Evolutionary conservation across 53 echinoderm and acorn worm genomes (phyloP).

Genomic region (Holothuria scabra): DNA sequence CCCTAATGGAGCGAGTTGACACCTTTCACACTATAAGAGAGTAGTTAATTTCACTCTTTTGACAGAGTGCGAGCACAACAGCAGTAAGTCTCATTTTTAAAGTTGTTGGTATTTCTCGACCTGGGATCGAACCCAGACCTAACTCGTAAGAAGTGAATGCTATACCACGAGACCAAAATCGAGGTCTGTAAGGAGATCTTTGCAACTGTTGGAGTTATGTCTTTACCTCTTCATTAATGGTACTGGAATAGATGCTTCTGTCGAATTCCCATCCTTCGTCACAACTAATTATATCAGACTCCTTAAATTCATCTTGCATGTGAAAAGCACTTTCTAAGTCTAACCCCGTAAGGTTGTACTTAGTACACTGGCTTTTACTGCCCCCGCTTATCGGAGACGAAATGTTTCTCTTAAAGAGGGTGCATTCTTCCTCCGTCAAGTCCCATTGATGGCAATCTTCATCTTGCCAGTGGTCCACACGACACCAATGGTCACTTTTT

Average conservation of each 20-base stretch:
- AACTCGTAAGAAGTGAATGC: too few species aligned
- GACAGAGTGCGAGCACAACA: too few species aligned
- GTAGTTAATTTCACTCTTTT: too few species aligned
- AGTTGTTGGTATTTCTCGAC: too few species aligned
- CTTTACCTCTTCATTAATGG: constrained; percentile 15
- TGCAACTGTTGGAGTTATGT: too few species aligned
- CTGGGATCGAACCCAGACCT: too few species aligned
- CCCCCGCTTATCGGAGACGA: neutral
- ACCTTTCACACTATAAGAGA: too few species aligned
- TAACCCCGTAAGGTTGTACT: neutral
- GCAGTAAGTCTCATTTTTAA: too few species aligned
- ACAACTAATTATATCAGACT: neutral
- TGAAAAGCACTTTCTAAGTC: neutral
- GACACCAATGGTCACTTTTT: constrained; percentile 11
- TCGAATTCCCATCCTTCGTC: constrained; percentile 27
- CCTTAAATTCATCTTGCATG: neutral
- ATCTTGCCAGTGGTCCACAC: neutral
- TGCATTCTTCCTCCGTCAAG: neutral
- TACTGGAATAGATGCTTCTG: neutral
- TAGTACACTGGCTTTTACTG: neutral
- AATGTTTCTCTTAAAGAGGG: neutral
- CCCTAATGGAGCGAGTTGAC: too few species aligned
- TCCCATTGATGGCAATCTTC: constrained; percentile 9
- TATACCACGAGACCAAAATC: too few species aligned
- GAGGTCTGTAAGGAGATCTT: too few species aligned